Evolutionary conservation across 1,140 invertebrate species (phyloP), one percentile per base, ranked within the genome.

Genomic region (Cataglyphis hispanica): DNA sequence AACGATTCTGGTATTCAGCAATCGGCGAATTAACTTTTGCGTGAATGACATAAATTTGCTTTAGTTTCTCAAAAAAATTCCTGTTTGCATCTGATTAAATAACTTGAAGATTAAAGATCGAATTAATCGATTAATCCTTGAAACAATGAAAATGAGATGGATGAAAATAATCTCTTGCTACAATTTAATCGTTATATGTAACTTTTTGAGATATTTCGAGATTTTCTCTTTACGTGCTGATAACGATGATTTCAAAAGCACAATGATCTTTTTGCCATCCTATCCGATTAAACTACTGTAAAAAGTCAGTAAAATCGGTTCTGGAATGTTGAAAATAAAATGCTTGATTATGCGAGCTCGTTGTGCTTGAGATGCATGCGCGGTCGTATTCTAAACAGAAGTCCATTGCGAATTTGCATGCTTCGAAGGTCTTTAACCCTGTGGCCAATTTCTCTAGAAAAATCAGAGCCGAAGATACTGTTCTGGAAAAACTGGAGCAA

Each of bases 251-350:
- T 31, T 46, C 10, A 40, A 19, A 8, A 22, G 25, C n/a, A 5
- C 37, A 43, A 43, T 25, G 22, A 77, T 46, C 58, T 77, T 58
- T 25, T 76, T 13, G 58, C 25, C 31, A 63, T 64, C 40, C 58
- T 46, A 25, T 46, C 40, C 19, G 27, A 46, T 67, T 67, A 34
- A 25, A 27, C 7, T 7, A n/a, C 40, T 19, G n/a, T 46, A 53
- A 67, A 13, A 66, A 78, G 27, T 69, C 63, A 16, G 1, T 34
- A 43, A 64, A 67, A 67, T 67, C 22, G n/a, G 22, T 6, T 34
- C 63, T 34, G 75, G 58, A 77, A 78, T 66, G 60, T 67, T 53
- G 76, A 25, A 69, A 80, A 78, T 67, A 67, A 80, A 31, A 69
- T 22, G 43, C 76, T 37, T 19, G 61, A 67, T 63, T 25, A n/a